Evolutionary conservation across 2,888 invertebrate genomes (phyloP), one percentile per base, ranked within the genome.

Genomic region (Agrypnus murinus): DNA sequence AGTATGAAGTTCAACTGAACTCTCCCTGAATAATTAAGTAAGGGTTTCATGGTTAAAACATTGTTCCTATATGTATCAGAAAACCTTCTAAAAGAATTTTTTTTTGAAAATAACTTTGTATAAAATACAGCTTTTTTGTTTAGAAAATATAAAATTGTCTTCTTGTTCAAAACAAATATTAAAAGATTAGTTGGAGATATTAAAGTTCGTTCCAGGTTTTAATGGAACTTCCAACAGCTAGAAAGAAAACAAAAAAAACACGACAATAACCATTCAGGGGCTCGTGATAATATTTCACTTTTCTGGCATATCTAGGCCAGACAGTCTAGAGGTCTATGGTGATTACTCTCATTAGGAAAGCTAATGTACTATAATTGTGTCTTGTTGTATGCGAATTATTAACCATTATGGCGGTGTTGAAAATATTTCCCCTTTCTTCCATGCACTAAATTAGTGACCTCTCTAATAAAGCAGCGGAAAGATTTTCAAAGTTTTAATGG

Each of bases 241-340:
- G 25, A 25, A 25, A 25, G 25, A 25, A 25, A 25, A 25, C 25
- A 25, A 25, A 25, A n/a, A 48, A 32, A 50, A 31, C 50, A 50
- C 50, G 36, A 55, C 50, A 55, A 55, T 55, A 55, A 36, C 55
- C 55, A 36, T 55, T 55, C 55, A 55, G 36, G 34, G 15, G 14
- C 55, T 55, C 17, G 15, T 8, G 55, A 25, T 15, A 55, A 55
- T 55, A 55, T 36, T 55, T 55, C 55, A 55, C 55, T 55, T 55
- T 55, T 19, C 55, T 55, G 55, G 55, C 55, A 55, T 55, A 55
- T 55, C 55, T 55, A 36, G 55, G 55, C 36, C 55, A 55, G 36
- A 55, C 55, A 55, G 55, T 55, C 55, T 55, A 55, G 14, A 55
- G 14, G 50, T 34, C 55, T 17, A 55, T 34, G 55, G 55, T 55